A percentile compares a stretch with the other conserved stretches of the same genome.
These are phyloP conservation scores for Phylloscopus trochilus DNA, from an alignment of 2,113 vertebrate species.

Conservation along the genomic window DNA sequence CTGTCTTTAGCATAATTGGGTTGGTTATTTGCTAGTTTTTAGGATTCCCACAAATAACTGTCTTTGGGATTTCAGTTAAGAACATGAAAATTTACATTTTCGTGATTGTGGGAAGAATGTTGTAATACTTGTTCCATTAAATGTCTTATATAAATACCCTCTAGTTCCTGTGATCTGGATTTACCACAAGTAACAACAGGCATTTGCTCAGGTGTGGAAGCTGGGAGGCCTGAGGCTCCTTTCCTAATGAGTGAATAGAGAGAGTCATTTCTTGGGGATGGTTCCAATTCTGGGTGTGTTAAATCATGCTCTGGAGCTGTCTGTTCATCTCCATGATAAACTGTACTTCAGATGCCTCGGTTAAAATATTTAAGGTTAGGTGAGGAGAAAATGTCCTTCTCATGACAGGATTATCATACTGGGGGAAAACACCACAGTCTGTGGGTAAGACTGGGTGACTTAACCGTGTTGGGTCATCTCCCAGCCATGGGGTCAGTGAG, in stretches of 20 bases:
- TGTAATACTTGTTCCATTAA: neutral
- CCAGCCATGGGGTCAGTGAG: neutral
- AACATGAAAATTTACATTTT: neutral
- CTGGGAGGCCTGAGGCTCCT: neutral
- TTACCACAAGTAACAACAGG: neutral
- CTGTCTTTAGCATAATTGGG: neutral
- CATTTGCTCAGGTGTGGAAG: neutral
- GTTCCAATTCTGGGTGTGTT: neutral
- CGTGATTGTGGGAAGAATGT: neutral
- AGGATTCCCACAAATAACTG: neutral
- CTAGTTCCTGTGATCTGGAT: neutral
- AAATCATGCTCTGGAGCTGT: neutral
- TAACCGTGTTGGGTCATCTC: neutral
- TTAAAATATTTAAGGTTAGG: neutral
- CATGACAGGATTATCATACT: neutral
- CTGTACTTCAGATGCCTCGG: neutral
- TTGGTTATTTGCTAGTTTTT: neutral
- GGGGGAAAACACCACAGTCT: neutral
- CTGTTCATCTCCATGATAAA: neutral
- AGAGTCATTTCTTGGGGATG: neutral
- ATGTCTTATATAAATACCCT: neutral
- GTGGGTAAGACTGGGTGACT: neutral
- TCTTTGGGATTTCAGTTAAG: neutral
- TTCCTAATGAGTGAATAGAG: neutral
- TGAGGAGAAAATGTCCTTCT: neutral